phyloP scores from a whole-genome alignment of 2,113 vertebrate species.

The Drymodes brunneopygia region DNA sequence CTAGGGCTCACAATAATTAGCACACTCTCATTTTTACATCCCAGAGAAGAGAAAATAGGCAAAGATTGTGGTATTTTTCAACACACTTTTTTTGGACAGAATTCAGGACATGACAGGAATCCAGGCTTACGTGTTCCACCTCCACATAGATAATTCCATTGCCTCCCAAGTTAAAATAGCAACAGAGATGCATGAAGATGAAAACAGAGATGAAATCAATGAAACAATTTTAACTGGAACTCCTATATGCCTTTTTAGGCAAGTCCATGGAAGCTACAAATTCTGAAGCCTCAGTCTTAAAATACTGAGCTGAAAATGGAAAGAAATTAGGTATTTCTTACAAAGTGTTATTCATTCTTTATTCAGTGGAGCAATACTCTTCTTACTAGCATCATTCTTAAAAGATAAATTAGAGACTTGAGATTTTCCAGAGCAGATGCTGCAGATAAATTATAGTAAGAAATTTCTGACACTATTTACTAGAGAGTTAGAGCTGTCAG shows the following conservation, averaged over 20 bases:
- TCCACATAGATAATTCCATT: not conserved
- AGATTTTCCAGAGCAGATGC: not conserved
- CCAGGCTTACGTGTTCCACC: not conserved
- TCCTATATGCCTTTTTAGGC: not conserved
- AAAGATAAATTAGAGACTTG: not conserved
- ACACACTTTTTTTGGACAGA: not conserved
- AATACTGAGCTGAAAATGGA: not conserved
- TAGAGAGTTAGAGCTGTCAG: not conserved
- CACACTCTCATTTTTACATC: not conserved
- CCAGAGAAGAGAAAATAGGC: not conserved
- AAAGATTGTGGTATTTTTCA: not conserved
- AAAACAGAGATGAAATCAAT: not conserved
- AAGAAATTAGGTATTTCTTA: not conserved
- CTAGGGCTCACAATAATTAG: not conserved
- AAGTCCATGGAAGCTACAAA: not conserved
- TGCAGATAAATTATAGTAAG: not conserved
- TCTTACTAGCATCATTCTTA: not conserved
- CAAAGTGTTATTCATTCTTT: not conserved
- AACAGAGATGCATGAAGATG: not conserved
- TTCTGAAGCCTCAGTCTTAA: not conserved
- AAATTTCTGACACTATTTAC: not conserved
- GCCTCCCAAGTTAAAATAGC: not conserved
- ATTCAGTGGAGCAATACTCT: not conserved
- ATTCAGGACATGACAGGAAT: not conserved
- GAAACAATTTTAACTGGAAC: not conserved